Conservation (phyloP, 2,888 invertebrate genomes). For the Pherbina coryleti region DNA sequence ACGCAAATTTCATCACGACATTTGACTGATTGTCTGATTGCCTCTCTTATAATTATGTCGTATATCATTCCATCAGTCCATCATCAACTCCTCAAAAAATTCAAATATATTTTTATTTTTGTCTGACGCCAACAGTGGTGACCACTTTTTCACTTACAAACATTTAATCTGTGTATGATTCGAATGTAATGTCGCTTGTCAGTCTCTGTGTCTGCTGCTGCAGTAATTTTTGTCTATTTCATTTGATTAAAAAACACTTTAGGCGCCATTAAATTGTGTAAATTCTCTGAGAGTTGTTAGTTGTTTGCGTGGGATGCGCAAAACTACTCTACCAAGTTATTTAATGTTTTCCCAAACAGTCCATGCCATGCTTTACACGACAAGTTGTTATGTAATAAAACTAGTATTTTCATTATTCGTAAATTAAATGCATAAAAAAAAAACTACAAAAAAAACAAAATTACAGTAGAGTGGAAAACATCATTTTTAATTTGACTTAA, state of each 20-base stretch:
- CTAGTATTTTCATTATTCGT: neutral
- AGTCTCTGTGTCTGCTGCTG: neutral
- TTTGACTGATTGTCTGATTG: too few relatives aligned
- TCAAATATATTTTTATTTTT: too few relatives aligned
- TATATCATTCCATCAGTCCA: too few relatives aligned
- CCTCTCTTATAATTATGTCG: too few relatives aligned
- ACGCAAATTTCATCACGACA: too few relatives aligned
- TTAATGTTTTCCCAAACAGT: neutral
- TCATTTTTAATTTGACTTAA: constrained; percentile 13
- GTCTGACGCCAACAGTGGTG: too few relatives aligned
- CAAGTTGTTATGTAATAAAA: constrained; percentile 20
- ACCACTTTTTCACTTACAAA: neutral
- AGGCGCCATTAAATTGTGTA: constrained; percentile 47
- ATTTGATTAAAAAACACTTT: constrained; percentile 47
- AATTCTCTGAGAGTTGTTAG: constrained; percentile 1
- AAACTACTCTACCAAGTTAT: constrained; percentile 31
- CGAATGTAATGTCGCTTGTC: neutral
- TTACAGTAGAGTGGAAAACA: neutral
- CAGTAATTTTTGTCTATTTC: constrained; percentile 5
- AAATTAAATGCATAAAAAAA: neutral
- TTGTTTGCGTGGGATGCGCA: constrained; percentile 44
- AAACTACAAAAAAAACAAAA: neutral
- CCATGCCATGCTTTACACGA: neutral
- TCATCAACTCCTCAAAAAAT: too few relatives aligned
- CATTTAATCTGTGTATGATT: neutral